Evolutionary conservation across 2,113 vertebrate species (phyloP).

Genomic region (Daboia siamensis): DNA sequence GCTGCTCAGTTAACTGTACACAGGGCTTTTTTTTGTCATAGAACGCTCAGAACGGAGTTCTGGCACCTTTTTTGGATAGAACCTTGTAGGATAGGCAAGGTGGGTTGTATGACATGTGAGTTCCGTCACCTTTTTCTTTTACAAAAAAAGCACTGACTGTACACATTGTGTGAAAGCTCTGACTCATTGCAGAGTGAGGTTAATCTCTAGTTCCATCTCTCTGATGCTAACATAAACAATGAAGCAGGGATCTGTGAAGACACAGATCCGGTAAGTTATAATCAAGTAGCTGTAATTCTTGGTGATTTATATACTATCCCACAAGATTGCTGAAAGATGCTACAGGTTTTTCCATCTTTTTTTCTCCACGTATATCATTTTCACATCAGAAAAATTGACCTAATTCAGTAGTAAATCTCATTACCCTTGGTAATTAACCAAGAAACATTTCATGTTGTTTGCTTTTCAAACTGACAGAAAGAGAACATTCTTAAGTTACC

Average conservation of each 20-base stretch:
- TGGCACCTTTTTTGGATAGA: too few species aligned
- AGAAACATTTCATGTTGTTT: conserved; percentile 1
- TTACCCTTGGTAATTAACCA: conserved; percentile 31
- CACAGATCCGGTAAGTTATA: conserved; percentile 48
- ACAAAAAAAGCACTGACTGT: too few species aligned
- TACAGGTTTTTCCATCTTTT: conserved; percentile 31
- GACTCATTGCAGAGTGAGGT: conserved; percentile 43
- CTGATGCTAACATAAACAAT: conserved; percentile 45
- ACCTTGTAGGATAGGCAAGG: too few species aligned
- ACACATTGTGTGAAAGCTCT: conserved; percentile 31
- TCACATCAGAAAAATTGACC: conserved; percentile 39
- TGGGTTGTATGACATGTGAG: too few species aligned
- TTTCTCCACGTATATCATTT: conserved; percentile 4
- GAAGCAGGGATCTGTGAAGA: conserved; percentile 50
- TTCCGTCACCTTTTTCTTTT: too few species aligned
- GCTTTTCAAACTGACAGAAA: conserved; percentile 11
- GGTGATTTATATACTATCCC: conserved; percentile 64
- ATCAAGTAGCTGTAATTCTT: conserved; percentile 58
- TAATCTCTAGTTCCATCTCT: conserved; percentile 53
- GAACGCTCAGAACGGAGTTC: too few species aligned
- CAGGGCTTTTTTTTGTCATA: too few species aligned
- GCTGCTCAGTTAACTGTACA: conserved; percentile 28
- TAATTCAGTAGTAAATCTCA: not conserved
- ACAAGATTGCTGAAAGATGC: conserved; percentile 34
- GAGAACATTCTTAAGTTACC: not conserved